These are phyloP conservation scores for Boleophthalmus pectinirostris DNA, from an alignment of 2,113 vertebrate species.

Conservation along the genomic window DNA sequence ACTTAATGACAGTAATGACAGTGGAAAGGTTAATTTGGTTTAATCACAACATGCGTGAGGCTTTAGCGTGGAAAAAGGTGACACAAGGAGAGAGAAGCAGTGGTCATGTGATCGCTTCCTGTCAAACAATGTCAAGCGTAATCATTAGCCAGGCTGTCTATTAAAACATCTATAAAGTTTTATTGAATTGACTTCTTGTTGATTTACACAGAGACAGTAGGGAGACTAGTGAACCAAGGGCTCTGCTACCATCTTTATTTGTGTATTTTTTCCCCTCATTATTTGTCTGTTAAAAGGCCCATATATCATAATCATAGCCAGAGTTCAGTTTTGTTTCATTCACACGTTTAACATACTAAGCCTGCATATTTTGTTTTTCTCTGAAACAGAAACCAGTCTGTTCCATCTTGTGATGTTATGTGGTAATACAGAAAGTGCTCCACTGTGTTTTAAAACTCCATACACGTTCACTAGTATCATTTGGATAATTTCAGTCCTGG, in stretches of 20 bases:
- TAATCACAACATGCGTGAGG: constrained; percentile 2
- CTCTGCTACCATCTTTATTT: background rate
- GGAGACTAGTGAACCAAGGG: background rate
- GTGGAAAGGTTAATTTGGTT: background rate
- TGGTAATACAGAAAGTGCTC: too few relatives aligned
- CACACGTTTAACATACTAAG: too few relatives aligned
- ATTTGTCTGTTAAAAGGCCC: too few relatives aligned
- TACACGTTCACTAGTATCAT: too few relatives aligned
- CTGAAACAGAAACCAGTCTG: too few relatives aligned
- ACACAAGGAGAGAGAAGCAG: background rate
- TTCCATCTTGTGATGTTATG: too few relatives aligned
- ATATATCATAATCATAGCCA: too few relatives aligned
- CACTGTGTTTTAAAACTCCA: too few relatives aligned
- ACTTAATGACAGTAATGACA: constrained; percentile 11
- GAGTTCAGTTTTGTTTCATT: too few relatives aligned
- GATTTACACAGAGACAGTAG: background rate
- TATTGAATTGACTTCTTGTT: constrained; percentile 1
- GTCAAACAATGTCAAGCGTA: constrained; percentile 8
- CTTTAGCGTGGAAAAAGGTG: constrained; percentile 2
- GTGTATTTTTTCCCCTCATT: background rate
- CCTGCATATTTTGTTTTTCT: too few relatives aligned
- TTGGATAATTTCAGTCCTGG: too few relatives aligned
- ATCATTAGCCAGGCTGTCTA: constrained; percentile 6
- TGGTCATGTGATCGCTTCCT: background rate
- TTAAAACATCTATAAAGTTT: constrained; percentile 8